Conservation (phyloP, 2,888 invertebrate species). For the Lycophotia porphyrea region DNA sequence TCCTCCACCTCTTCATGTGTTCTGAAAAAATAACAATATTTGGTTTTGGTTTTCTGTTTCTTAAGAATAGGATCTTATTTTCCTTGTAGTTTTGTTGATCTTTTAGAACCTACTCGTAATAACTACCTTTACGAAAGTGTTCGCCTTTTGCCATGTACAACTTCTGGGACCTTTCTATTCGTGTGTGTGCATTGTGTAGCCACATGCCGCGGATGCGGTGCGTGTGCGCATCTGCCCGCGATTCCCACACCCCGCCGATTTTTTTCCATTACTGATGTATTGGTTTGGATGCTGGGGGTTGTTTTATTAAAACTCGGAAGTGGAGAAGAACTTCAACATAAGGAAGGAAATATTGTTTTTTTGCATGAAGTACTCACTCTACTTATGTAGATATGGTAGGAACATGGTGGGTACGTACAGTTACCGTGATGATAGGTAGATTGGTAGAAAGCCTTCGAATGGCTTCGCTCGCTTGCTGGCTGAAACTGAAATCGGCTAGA, state of each 20-base stretch:
- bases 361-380: background rate
- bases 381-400: background rate
- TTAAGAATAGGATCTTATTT: no score
- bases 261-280: constrained; percentile 71
- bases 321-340: constrained; percentile 16
- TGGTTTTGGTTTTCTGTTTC: background rate
- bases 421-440: background rate
- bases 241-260: constrained; percentile 82
- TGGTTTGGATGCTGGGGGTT: constrained; percentile 38
- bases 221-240: constrained; percentile 80
- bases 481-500: background rate
- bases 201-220: constrained; percentile 80
- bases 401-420: background rate
- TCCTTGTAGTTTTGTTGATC: background rate
- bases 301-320: constrained; percentile 50
- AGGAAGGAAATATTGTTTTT: constrained; percentile 8
- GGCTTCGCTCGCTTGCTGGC: background rate
- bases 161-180: constrained; percentile 32
- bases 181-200: constrained; percentile 40
- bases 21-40: background rate
- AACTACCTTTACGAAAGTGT: background rate
- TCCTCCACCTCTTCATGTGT: background rate
- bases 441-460: background rate
- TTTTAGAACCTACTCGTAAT: background rate
- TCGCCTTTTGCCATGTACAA: background rate